These are phyloP conservation scores for Carduelis carduelis DNA, from an alignment of 2,797 vertebrate genomes.

Conservation along the genomic window DNA sequence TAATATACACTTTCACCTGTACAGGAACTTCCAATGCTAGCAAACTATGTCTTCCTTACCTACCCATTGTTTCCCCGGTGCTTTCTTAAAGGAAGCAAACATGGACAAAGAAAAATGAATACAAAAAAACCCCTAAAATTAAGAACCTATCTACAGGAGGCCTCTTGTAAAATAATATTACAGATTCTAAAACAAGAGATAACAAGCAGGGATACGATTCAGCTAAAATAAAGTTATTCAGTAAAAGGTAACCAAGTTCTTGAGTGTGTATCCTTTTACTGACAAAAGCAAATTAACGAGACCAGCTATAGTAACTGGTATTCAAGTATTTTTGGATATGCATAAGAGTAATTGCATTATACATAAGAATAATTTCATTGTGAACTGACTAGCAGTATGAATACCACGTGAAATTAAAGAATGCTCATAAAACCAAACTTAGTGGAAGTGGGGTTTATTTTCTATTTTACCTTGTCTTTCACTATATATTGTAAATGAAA, in stretches of 20 bases:
- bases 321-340: not conserved
- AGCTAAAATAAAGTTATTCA: not conserved
- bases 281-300: not conserved
- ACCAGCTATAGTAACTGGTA: not conserved
- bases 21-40: not conserved
- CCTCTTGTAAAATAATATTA: not conserved
- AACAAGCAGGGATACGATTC: not conserved
- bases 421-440: not conserved
- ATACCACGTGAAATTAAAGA: not conserved
- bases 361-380: not conserved
- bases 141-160: not conserved
- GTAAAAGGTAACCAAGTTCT: not conserved
- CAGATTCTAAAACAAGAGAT: not conserved
- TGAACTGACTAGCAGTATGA: not conserved
- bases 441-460: not conserved
- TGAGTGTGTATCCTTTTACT: not conserved
- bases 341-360: not conserved
- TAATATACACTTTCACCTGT: not conserved
- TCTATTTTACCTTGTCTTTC: not conserved
- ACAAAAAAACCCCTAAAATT: not conserved
- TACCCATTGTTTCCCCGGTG: not conserved
- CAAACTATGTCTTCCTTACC: not conserved
- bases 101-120: fast-evolving
- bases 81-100: conserved; percentile 4
- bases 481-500: not conserved